Conservation (phyloP, 2,888 invertebrate genomes). For the Idaea biselata region DNA sequence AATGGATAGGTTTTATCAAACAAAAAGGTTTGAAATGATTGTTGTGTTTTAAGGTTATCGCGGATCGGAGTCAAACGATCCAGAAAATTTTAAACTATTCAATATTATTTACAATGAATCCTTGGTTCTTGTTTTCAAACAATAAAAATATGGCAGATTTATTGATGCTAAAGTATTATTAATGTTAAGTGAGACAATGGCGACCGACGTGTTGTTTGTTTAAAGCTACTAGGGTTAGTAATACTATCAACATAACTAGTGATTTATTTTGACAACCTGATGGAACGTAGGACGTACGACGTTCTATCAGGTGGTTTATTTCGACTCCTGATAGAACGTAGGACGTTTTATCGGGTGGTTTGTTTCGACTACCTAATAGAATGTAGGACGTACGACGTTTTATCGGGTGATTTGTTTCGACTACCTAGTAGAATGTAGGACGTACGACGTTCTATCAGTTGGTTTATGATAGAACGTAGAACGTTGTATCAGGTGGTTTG, state of each 20-base stretch:
- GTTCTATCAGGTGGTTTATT: too few relatives aligned
- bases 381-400: too few relatives aligned
- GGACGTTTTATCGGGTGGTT: too few relatives aligned
- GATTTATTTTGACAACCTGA: background rate
- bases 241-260: too few relatives aligned
- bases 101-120: too few relatives aligned
- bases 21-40: background rate
- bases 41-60: background rate
- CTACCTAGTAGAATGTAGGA: too few relatives aligned
- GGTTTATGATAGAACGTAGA: too few relatives aligned
- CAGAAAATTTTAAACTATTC: background rate
- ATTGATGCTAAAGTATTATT: background rate
- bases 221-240: background rate
- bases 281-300: background rate
- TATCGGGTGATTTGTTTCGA: too few relatives aligned
- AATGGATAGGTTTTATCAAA: background rate
- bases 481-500: too few relatives aligned
- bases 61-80: background rate
- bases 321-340: too few relatives aligned
- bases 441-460: too few relatives aligned
- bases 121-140: background rate
- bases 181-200: background rate
- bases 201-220: background rate
- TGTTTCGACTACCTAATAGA: too few relatives aligned
- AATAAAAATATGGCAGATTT: background rate